Percentiles rank a stretch among this genome's conserved stretches.
These are phyloP conservation scores for Campylomormyrus numenius DNA, from an alignment of 2,113 vertebrate species.

Conservation along the genomic window DNA sequence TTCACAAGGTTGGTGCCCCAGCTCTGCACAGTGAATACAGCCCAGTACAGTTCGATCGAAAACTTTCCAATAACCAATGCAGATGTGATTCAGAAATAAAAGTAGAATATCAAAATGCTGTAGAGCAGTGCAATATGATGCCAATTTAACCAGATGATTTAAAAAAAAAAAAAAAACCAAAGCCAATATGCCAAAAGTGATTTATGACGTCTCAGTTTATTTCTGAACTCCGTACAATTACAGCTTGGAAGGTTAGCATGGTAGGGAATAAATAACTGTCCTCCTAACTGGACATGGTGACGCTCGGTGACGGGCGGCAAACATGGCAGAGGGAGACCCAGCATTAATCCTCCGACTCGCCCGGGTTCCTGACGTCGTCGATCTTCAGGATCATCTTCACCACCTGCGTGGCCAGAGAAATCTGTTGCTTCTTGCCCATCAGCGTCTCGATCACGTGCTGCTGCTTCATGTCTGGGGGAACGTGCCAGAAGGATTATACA, in stretches of 20 bases:
- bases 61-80: neutral
- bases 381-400: conserved; percentile 99
- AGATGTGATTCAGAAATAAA: neutral
- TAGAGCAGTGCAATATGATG: neutral
- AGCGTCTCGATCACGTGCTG: conserved; percentile 96
- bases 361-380: conserved; percentile 87
- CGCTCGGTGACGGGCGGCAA: neutral
- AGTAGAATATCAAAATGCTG: neutral
- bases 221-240: conserved; percentile 47
- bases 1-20: neutral
- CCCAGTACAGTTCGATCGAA: neutral
- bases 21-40: neutral
- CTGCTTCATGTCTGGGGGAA: conserved; percentile 83
- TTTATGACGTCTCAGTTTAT: conserved; percentile 52
- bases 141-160: neutral
- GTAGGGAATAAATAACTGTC: conserved; percentile 65
- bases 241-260: conserved; percentile 31
- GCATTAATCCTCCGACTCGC: conserved; percentile 80
- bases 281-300: conserved; percentile 36
- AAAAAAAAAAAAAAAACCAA: neutral
- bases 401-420: conserved; percentile 86
- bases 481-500: too few relatives aligned
- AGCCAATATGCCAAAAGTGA: neutral
- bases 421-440: conserved; percentile 96
- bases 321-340: neutral